Evolutionary conservation across 2,113 vertebrate genomes (phyloP).

Genomic region (Amphiprion ocellaris): DNA sequence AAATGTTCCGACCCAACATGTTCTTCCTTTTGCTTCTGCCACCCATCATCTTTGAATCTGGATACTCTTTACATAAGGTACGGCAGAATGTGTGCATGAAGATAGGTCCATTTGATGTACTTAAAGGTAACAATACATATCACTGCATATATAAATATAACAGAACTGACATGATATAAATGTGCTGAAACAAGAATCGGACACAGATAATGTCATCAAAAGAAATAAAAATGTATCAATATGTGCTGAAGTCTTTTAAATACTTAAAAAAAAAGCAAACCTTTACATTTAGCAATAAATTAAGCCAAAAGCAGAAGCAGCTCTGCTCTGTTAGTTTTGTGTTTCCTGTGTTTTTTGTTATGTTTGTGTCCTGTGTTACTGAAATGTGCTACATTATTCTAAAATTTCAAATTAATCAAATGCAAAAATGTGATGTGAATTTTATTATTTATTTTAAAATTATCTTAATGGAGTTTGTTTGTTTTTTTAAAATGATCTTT

Average conservation of each 20-base stretch:
- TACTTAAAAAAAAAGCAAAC: no score
- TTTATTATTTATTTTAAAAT: background rate
- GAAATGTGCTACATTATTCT: no score
- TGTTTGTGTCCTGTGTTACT: no score
- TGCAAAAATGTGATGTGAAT: no score
- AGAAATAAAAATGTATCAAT: background rate
- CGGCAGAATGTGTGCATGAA: background rate
- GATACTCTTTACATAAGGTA: conserved; percentile 98
- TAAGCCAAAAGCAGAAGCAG: background rate
- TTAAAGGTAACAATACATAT: background rate
- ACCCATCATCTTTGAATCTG: conserved; percentile 99
- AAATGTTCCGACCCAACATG: conserved; percentile 99
- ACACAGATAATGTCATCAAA: background rate
- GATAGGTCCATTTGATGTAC: no score
- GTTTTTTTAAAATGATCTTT: no score
- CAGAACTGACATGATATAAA: no score
- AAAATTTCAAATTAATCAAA: no score
- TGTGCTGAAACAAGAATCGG: no score
- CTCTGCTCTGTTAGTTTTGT: background rate
- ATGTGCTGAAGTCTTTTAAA: no score
- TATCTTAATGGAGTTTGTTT: background rate
- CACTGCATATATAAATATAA: no score
- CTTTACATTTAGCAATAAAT: no score
- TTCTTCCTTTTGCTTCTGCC: conserved; percentile 98
- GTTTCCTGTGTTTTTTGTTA: background rate